Evolutionary conservation across 2,888 invertebrate species (phyloP), one percentile per base, ranked within the genome.

Genomic region (Cantharis nigra): DNA sequence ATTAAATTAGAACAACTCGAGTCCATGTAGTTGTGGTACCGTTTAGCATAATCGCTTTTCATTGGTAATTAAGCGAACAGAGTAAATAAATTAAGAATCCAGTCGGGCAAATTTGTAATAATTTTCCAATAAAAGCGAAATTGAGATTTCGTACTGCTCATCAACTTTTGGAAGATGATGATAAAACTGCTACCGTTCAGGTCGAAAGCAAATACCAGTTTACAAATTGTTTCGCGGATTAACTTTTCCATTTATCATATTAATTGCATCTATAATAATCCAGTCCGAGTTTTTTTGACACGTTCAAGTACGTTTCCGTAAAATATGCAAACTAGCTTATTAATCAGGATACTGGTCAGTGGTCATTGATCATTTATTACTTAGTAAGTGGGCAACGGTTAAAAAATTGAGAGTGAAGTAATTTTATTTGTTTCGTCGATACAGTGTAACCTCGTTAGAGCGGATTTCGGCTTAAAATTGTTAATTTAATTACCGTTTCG

Each of bases 151-250:
- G n/a, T 2, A 49, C 18, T 20, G 65, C 23, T 67, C n/a, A 67
- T 67, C 65, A 23, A 9, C 3, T 67, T 67, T 67, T n/a, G 14
- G 13, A 5, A 4, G 13, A 67, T 20, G 13, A 13, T 13, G 13
- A 67, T 20, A 67, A 67, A 67, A 67, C n/a, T 49, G 49, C 49
- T 49, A 49, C 49, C 49, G 49, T 49, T 49, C 49, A 49, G n/a
- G n/a, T 49, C n/a, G 49, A 65, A 5, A 13, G 65, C 65, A 65
- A 65, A 20, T 65, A 49, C 49, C 49, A 49, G 49, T 49, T 69
- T 69, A 63, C 69, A 74, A 63, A 69, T 74, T 74, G 63, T 74
- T 69, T 63, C 69, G 49, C 69, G 69, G 69, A 72, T 69, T 70
- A 69, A 49, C 69, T 69, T 70, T 74, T 69, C 69, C 28, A 30